Conservation (phyloP, 2,113 vertebrate genomes). For the Desmodus rotundus region DNA sequence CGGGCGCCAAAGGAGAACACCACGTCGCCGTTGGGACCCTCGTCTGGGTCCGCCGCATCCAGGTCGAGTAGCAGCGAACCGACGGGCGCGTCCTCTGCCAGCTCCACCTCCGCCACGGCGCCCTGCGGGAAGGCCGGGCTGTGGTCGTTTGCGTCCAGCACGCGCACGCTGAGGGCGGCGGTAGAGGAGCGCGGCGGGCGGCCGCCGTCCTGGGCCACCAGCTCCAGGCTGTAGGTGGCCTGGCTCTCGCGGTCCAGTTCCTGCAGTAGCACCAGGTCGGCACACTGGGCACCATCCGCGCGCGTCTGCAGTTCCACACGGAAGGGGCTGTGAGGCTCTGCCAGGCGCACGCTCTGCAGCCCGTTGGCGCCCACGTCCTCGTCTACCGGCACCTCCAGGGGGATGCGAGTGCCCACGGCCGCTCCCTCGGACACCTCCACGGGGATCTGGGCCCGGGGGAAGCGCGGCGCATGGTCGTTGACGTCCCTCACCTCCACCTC, state of each 20-base stretch:
- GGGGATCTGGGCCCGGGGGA: constrained; percentile 86
- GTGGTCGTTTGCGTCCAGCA: constrained; percentile 96
- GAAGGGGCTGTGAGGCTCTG: constrained; percentile 91
- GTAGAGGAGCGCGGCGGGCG: constrained; percentile 87
- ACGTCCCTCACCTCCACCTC: constrained; percentile 95
- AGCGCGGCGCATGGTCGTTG: constrained; percentile 94
- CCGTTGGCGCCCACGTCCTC: constrained; percentile 93
- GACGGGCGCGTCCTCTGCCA: constrained; percentile 88
- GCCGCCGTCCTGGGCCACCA: constrained; percentile 93
- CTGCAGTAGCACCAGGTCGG: constrained; percentile 93
- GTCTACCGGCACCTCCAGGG: constrained; percentile 90
- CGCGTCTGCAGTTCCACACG: constrained; percentile 91
- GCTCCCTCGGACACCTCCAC: constrained; percentile 94
- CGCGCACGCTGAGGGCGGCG: constrained; percentile 88
- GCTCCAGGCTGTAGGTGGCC: constrained; percentile 87
- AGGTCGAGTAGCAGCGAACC: constrained; percentile 90
- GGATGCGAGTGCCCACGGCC: constrained; percentile 88
- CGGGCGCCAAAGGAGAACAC: constrained; percentile 91
- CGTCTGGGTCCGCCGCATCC: constrained; percentile 89
- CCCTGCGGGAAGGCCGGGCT: constrained; percentile 91
- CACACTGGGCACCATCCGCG: constrained; percentile 93
- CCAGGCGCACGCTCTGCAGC: constrained; percentile 93
- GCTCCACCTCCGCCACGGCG: constrained; percentile 86
- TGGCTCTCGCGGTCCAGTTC: constrained; percentile 93
- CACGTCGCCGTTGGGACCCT: constrained; percentile 92